Percentiles rank a stretch among this genome's conserved stretches.
These are phyloP conservation scores for Lamprotornis superbus DNA, from an alignment of 2,113 vertebrate genomes.

Conservation along the genomic window DNA sequence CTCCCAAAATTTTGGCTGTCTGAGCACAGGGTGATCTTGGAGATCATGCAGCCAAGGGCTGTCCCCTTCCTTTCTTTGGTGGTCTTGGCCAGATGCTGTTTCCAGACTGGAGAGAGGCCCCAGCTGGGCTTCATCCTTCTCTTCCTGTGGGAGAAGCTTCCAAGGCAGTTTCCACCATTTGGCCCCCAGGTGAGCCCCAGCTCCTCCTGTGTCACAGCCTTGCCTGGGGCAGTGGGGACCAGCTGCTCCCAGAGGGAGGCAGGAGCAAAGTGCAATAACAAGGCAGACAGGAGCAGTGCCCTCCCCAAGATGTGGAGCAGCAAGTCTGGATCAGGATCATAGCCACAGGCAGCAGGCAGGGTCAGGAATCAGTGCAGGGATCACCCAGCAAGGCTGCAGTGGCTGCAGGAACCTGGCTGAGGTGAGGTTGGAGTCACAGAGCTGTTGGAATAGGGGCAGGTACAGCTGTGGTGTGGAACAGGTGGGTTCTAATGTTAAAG, in stretches of 20 bases:
- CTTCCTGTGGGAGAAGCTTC: neutral
- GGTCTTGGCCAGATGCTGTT: neutral
- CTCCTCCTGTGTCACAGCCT: neutral
- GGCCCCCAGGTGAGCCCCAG: neutral
- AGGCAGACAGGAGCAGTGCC: neutral
- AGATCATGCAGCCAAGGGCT: neutral
- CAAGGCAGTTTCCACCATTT: neutral
- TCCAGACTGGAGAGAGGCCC: neutral
- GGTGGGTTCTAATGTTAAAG: neutral
- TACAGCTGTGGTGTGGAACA: neutral
- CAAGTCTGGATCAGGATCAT: neutral
- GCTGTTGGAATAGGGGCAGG: neutral
- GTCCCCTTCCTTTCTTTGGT: neutral
- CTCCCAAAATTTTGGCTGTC: neutral
- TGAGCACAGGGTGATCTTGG: neutral
- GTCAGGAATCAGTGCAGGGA: neutral
- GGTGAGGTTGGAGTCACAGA: neutral
- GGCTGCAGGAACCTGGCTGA: neutral
- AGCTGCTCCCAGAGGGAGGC: accelerated
- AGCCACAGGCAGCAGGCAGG: neutral
- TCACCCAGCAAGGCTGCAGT: neutral
- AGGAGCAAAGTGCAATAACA: neutral
- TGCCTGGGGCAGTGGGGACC: neutral
- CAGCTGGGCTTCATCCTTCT: neutral
- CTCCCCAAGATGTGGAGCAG: neutral